A percentile compares a stretch with the other conserved stretches of the same genome.
phyloP scores from a whole-genome alignment of 2,113 vertebrate genomes.

The Phaethornis superciliosus region DNA sequence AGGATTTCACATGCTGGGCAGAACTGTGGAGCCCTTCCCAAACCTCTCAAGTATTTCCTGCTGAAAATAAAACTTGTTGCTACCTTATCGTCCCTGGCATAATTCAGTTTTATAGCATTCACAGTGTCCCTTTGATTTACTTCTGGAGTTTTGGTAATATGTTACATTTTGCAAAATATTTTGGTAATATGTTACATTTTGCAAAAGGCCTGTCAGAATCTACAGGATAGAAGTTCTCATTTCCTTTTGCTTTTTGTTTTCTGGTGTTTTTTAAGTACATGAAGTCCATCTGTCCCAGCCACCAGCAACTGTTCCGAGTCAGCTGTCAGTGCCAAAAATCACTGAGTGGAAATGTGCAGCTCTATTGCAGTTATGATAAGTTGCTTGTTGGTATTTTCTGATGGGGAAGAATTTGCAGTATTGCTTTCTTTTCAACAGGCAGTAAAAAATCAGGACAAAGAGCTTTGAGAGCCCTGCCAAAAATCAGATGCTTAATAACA shows the following conservation, averaged over 20 bases:
- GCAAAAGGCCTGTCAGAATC: background rate
- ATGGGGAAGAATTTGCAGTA: conserved; percentile 22
- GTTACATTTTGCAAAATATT: background rate
- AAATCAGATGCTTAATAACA: background rate
- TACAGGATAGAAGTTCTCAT: background rate
- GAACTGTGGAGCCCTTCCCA: background rate
- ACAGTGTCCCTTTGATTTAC: background rate
- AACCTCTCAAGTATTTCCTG: background rate
- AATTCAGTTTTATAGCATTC: background rate
- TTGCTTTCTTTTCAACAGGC: conserved; percentile 19
- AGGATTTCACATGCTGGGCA: background rate
- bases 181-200: background rate
- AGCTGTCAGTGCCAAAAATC: conserved; percentile 68
- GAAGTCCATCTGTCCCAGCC: conserved; percentile 63
- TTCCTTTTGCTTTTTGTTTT: background rate
- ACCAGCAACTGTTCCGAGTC: conserved; percentile 54
- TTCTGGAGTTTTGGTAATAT: background rate
- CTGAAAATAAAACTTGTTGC: background rate
- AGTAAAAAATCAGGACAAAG: background rate
- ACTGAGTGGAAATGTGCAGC: conserved; percentile 3
- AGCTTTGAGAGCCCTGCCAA: conserved; percentile 1
- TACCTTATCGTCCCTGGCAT: background rate
- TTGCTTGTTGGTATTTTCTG: conserved; percentile 15
- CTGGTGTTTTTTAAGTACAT: background rate
- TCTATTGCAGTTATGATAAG: background rate